Evolutionary conservation across 2,888 invertebrate genomes (phyloP).

Genomic region (Xanthia togata): DNA sequence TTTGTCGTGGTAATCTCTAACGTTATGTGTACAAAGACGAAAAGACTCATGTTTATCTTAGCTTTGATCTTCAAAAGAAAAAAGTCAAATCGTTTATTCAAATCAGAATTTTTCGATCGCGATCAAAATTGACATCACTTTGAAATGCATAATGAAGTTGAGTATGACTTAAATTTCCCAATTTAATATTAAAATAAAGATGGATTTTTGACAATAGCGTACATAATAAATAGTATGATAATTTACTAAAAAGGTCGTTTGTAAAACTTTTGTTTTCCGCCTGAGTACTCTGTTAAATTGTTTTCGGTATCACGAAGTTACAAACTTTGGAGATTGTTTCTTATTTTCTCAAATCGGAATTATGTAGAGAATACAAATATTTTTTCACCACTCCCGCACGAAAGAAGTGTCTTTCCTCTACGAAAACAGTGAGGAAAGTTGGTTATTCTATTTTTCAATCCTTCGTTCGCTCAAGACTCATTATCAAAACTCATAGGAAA

Average conservation of each 20-base stretch:
- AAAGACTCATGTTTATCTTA: slow-evolving; percentile 22
- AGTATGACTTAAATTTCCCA: not conserved
- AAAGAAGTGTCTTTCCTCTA: too few relatives aligned
- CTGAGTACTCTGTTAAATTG: slow-evolving; percentile 55
- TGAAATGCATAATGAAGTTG: slow-evolving; percentile 12
- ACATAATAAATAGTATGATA: not conserved
- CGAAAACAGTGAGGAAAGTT: too few relatives aligned
- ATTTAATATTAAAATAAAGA: not conserved
- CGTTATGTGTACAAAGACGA: slow-evolving; percentile 12
- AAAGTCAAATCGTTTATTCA: slow-evolving; percentile 39
- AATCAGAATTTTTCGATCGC: slow-evolving; percentile 20
- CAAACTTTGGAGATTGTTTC: slow-evolving; percentile 52
- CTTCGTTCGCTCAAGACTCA: too few relatives aligned
- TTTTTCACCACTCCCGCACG: too few relatives aligned
- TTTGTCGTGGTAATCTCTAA: not conserved
- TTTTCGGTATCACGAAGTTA: slow-evolving; percentile 50
- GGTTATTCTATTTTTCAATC: too few relatives aligned
- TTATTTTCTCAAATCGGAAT: slow-evolving; percentile 42
- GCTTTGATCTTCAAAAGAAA: slow-evolving; percentile 24
- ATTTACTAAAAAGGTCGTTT: not conserved
- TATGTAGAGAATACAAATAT: slow-evolving; percentile 40
- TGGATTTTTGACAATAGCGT: not conserved
- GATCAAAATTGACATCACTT: slow-evolving; percentile 20
- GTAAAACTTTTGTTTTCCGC: slow-evolving; percentile 22
- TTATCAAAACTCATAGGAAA: too few relatives aligned